phyloP scores from a whole-genome alignment of 1,140 invertebrate species.

The Drosophila repleta region DNA sequence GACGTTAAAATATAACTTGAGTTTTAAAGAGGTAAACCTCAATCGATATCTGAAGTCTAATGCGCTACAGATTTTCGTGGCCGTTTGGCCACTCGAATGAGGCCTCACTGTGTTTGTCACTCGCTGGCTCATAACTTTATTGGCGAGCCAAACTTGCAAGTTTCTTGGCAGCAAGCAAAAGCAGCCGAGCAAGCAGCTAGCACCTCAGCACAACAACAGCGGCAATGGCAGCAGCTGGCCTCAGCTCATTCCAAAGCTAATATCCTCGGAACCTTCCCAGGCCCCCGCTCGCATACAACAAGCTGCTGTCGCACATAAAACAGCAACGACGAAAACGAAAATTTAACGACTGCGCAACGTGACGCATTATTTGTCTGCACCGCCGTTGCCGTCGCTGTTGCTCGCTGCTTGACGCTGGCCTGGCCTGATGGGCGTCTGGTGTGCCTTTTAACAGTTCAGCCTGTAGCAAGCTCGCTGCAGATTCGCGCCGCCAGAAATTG shows the following conservation, averaged over 20 bases:
- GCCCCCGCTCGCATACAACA: constrained; percentile 15
- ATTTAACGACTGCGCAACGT: constrained; percentile 81
- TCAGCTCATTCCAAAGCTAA: constrained; percentile 27
- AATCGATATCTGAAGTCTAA: neutral
- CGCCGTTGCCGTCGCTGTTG: constrained; percentile 42
- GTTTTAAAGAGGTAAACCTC: neutral
- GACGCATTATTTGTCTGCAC: constrained; percentile 80
- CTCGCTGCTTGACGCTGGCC: constrained; percentile 10
- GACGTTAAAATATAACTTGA: too few species aligned
- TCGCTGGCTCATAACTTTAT: constrained; percentile 66
- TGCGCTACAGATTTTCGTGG: constrained; percentile 20
- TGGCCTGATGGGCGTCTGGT: constrained; percentile 27
- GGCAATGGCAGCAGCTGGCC: constrained; percentile 50
- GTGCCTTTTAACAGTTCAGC: constrained; percentile 49
- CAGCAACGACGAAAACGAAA: constrained; percentile 77
- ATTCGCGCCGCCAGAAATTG: constrained; percentile 75
- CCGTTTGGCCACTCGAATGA: constrained; percentile 42
- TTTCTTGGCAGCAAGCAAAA: constrained; percentile 71
- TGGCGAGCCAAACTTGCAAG: constrained; percentile 62
- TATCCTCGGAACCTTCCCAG: neutral
- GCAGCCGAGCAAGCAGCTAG: constrained; percentile 45
- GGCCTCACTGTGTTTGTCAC: constrained; percentile 22
- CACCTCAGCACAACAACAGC: constrained; percentile 53
- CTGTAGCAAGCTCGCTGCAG: constrained; percentile 54
- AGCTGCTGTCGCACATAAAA: constrained; percentile 77